Conservation (phyloP, 2,888 invertebrate genomes). For the Macrophya alboannulata region DNA sequence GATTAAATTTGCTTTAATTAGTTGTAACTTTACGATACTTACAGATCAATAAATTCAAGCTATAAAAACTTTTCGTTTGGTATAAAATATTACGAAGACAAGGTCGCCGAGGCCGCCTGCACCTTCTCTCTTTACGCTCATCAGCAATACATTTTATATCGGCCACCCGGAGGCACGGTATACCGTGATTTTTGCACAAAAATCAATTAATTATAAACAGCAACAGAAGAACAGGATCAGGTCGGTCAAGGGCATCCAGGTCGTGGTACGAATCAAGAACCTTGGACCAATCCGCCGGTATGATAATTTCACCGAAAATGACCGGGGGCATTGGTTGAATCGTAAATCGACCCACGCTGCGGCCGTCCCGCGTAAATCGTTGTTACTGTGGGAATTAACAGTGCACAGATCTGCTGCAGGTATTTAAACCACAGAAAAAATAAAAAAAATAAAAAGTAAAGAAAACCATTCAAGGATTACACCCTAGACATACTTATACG, state of each 20-base stretch:
- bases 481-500: not conserved
- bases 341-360: conserved; percentile 27
- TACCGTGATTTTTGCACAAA: conserved; percentile 1
- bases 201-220: conserved; percentile 6
- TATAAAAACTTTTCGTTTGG: not conserved
- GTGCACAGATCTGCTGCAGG: not conserved
- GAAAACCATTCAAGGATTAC: too few species aligned
- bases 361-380: conserved; percentile 3
- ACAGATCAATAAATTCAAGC: not conserved
- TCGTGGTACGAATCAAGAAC: conserved; percentile 44
- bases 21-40: not conserved
- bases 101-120: conserved; percentile 2
- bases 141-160: not conserved
- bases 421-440: not conserved
- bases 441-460: not conserved
- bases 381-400: conserved; percentile 28
- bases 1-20: not conserved
- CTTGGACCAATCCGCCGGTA: conserved; percentile 42
- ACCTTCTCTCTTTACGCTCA: conserved; percentile 1
- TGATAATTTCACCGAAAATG: conserved; percentile 51
- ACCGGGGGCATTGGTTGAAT: conserved; percentile 44
- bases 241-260: conserved; percentile 46
- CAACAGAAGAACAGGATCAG: conserved; percentile 30
- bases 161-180: not conserved
- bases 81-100: not conserved